Conservation (phyloP, 92 coral and sea anemone genomes). For the Epizoanthus stellaris region DNA sequence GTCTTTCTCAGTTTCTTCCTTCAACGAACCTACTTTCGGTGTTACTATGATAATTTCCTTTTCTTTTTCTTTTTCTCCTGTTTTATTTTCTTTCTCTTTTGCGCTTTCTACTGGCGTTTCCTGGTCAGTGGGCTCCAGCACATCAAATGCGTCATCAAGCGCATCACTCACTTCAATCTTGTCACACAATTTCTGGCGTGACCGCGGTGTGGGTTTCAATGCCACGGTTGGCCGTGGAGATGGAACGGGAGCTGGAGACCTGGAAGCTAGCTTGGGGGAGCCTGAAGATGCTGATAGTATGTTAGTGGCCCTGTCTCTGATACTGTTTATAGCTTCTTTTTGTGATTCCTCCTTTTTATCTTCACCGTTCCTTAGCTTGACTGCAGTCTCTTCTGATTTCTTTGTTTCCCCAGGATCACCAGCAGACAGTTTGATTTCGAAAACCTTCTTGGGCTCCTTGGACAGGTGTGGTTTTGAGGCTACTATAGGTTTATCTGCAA, state of each 20-base stretch:
- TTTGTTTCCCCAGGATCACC: conserved; percentile 18
- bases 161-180: conserved; percentile 31
- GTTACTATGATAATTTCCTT: not conserved
- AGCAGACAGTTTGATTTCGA: not conserved
- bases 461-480: conserved; percentile 11
- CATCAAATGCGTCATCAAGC: conserved; percentile 64
- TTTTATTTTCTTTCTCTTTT: not conserved
- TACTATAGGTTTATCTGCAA: conserved; percentile 18
- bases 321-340: conserved; percentile 34
- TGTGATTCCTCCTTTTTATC: conserved; percentile 15
- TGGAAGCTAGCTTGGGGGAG: conserved; percentile 35
- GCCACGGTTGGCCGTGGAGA: conserved; percentile 19
- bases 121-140: conserved; percentile 25
- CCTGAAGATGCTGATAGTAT: conserved; percentile 50
- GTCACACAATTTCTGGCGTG: conserved; percentile 33
- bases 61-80: not conserved
- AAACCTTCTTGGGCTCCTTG: conserved; percentile 10
- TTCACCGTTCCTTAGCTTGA: not conserved
- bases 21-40: not conserved
- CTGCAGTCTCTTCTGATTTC: conserved; percentile 22
- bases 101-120: not conserved
- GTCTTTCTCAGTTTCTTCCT: not conserved
- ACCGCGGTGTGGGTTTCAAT: conserved; percentile 28
- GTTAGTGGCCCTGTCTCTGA: conserved; percentile 36
- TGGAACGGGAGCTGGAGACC: conserved; percentile 1